Percentiles rank a stretch among this genome's conserved stretches.
phyloP scores from a whole-genome alignment of 1,140 invertebrate species.

The Mylabris phalerata region DNA sequence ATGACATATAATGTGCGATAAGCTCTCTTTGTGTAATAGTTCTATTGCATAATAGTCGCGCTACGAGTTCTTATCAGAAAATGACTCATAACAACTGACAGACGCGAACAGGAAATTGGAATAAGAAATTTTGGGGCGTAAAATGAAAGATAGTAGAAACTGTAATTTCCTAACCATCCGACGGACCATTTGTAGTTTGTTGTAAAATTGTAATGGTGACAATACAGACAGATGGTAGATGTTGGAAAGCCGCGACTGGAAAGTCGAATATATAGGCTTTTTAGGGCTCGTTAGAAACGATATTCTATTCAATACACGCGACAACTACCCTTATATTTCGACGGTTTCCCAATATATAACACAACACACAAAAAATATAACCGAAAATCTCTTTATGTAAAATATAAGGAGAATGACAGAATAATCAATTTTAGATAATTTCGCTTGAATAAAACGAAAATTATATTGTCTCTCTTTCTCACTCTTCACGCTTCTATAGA shows the following conservation, averaged over 20 bases:
- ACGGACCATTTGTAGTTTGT: slow-evolving; percentile 19
- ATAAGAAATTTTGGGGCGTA: slow-evolving; percentile 50
- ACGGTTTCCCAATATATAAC: background rate
- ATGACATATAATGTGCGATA: slow-evolving; percentile 43
- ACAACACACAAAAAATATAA: too few species aligned
- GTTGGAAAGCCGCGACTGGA: slow-evolving; percentile 18
- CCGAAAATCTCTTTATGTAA: too few species aligned
- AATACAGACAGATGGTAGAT: slow-evolving; percentile 16
- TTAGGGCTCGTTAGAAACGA: slow-evolving; percentile 16
- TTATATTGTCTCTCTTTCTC: too few species aligned
- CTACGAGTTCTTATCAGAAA: slow-evolving; percentile 45
- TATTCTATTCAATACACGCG: slow-evolving; percentile 31
- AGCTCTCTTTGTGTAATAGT: slow-evolving; percentile 44
- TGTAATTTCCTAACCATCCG: slow-evolving; percentile 41
- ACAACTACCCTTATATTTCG: slow-evolving; percentile 8
- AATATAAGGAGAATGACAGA: too few species aligned
- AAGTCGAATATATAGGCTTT: slow-evolving; percentile 13
- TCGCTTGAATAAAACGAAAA: too few species aligned
- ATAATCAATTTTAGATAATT: too few species aligned
- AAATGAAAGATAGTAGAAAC: slow-evolving; percentile 47
- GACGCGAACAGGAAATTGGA: slow-evolving; percentile 49
- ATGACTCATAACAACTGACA: slow-evolving; percentile 48
- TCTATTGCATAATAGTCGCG: slow-evolving; percentile 43
- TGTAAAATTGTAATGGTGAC: too few species aligned
- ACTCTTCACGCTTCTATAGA: too few species aligned